phyloP scores from a whole-genome alignment of 2,113 vertebrate species.

The Toxotes chatareus region DNA sequence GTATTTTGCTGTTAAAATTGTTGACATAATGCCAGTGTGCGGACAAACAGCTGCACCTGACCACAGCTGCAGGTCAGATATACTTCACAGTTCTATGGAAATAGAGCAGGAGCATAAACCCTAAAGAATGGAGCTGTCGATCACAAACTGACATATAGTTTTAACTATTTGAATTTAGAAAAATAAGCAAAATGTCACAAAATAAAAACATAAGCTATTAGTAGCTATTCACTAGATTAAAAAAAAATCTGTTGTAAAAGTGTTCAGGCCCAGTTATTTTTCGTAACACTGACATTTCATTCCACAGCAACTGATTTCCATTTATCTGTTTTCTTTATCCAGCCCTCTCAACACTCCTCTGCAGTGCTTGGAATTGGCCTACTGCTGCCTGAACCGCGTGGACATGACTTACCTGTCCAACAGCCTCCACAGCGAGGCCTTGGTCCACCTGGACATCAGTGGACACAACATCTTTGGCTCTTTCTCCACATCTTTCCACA shows the following conservation, averaged over 20 bases:
- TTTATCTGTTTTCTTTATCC: conserved; percentile 45
- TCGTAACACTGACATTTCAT: neutral
- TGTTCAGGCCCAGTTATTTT: neutral
- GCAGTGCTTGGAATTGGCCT: conserved; percentile 89
- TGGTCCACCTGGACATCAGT: conserved; percentile 91
- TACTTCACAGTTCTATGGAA: conserved; percentile 22
- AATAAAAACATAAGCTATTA: neutral
- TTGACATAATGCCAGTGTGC: conserved; percentile 45
- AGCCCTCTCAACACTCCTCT: conserved; percentile 91
- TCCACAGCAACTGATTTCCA: neutral
- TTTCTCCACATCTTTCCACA: conserved; percentile 88
- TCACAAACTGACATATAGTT: neutral
- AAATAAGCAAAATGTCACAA: neutral
- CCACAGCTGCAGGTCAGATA: conserved; percentile 1
- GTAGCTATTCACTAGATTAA: neutral
- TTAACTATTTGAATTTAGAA: neutral
- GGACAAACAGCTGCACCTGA: conserved; percentile 17
- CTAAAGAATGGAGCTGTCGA: neutral
- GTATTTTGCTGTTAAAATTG: conserved; percentile 54
- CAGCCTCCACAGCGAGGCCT: conserved; percentile 87
- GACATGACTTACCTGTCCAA: conserved; percentile 95
- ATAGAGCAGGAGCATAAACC: conserved; percentile 20
- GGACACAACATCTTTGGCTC: conserved; percentile 87
- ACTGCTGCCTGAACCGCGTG: conserved; percentile 87
- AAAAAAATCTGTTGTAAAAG: too few relatives aligned